A percentile compares a stretch with the other conserved stretches of the same genome.
phyloP scores from a whole-genome alignment of 2,797 vertebrate species.

The Sebastes umbrosus region DNA sequence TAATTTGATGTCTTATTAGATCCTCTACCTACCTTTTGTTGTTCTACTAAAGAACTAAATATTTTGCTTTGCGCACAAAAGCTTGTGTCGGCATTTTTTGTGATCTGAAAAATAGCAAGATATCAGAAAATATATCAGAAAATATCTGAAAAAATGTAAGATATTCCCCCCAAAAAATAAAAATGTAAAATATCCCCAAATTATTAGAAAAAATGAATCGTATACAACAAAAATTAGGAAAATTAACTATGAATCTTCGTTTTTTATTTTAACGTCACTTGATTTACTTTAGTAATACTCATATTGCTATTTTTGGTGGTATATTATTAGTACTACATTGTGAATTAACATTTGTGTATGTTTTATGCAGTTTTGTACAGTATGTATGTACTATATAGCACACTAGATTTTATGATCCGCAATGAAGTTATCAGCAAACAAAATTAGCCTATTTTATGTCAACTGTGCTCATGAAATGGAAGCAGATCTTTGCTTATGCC shows the following conservation, averaged over 20 bases:
- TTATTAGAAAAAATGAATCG: neutral
- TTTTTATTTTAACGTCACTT: neutral
- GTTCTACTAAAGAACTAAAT: neutral
- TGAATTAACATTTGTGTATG: neutral
- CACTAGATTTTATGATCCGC: neutral
- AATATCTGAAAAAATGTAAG: neutral
- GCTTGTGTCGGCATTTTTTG: neutral
- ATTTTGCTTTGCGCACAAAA: neutral
- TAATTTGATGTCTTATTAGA: neutral
- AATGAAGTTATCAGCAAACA: neutral
- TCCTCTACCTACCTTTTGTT: neutral
- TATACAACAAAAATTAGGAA: neutral
- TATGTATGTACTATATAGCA: neutral
- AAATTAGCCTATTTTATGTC: slow-evolving; percentile 22
- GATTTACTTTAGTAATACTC: neutral
- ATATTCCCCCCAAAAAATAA: neutral
- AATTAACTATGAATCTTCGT: too few relatives aligned
- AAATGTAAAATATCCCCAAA: neutral
- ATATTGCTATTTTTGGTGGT: neutral
- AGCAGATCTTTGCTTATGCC: slow-evolving; percentile 3
- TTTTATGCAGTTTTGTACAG: neutral
- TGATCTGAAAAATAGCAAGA: neutral
- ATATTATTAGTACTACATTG: neutral
- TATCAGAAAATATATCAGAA: neutral
- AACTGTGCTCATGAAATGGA: slow-evolving; percentile 2